Evolutionary conservation across 2,113 vertebrate genomes (phyloP).

Genomic region (Cynocephalus volans): DNA sequence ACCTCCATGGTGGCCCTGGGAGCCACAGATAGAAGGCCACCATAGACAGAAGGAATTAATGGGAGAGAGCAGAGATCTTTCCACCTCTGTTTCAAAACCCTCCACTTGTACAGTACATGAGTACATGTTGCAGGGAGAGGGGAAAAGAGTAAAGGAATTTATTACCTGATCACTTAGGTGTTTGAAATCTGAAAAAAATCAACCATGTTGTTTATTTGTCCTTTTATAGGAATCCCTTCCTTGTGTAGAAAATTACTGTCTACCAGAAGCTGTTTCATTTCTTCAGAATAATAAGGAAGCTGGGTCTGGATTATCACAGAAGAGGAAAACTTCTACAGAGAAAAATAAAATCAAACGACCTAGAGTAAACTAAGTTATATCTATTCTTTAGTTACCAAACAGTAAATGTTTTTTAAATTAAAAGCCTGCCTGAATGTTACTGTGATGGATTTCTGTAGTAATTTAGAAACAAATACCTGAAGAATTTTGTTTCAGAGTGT

Average conservation of each 20-base stretch:
- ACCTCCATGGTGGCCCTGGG: too few species aligned
- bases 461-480: slow-evolving; percentile 58
- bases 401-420: slow-evolving; percentile 65
- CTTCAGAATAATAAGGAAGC: slow-evolving; percentile 83
- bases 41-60: too few species aligned
- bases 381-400: neutral
- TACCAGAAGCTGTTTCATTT: slow-evolving; percentile 87
- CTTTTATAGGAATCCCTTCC: slow-evolving; percentile 93
- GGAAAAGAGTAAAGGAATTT: neutral
- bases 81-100: too few species aligned
- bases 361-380: slow-evolving; percentile 87
- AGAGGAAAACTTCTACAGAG: slow-evolving; percentile 93
- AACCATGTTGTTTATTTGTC: neutral
- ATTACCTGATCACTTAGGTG: neutral
- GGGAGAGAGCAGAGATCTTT: too few species aligned
- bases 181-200: slow-evolving; percentile 23
- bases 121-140: too few species aligned
- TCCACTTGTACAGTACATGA: too few species aligned
- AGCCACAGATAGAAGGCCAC: too few species aligned
- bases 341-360: slow-evolving; percentile 90
- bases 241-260: slow-evolving; percentile 90
- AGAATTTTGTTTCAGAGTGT: neutral
- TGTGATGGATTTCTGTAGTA: slow-evolving; percentile 59
- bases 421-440: slow-evolving; percentile 67
- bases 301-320: slow-evolving; percentile 89